Percentiles rank a stretch among this genome's conserved stretches.
phyloP scores from a whole-genome alignment of 2,113 vertebrate species.

The Ifrita kowaldi region DNA sequence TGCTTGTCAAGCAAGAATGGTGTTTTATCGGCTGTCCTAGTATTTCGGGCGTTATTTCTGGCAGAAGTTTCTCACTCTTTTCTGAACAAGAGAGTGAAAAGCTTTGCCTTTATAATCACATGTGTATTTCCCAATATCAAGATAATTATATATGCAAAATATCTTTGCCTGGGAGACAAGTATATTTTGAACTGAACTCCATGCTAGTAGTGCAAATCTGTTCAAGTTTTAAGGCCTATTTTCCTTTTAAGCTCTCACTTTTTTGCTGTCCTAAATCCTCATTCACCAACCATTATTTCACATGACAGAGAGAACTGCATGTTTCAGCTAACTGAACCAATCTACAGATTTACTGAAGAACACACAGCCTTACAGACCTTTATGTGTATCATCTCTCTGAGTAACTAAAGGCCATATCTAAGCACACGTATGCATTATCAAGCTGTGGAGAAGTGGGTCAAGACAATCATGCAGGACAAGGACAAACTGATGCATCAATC shows the following conservation, averaged over 20 bases:
- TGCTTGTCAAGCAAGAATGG: neutral
- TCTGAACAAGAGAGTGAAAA: neutral
- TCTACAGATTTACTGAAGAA: neutral
- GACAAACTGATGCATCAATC: neutral
- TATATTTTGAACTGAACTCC: neutral
- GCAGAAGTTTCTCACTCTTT: neutral
- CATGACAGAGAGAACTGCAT: neutral
- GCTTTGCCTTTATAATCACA: neutral
- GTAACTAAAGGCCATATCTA: neutral
- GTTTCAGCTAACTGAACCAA: neutral
- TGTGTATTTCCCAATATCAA: neutral
- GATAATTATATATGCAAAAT: neutral
- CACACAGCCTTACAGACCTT: neutral
- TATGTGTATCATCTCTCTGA: neutral
- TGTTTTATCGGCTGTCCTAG: neutral
- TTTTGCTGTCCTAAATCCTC: neutral
- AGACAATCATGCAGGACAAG: neutral
- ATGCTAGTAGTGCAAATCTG: neutral
- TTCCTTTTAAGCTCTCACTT: neutral
- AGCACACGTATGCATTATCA: neutral
- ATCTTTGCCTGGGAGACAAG: neutral
- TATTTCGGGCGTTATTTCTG: neutral
- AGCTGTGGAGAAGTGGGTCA: neutral
- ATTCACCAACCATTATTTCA: neutral
- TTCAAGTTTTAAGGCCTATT: neutral